Percentiles rank a stretch among this genome's conserved stretches.
These are phyloP conservation scores for Indri indri DNA, from an alignment of 2,113 vertebrate genomes.

Conservation along the genomic window DNA sequence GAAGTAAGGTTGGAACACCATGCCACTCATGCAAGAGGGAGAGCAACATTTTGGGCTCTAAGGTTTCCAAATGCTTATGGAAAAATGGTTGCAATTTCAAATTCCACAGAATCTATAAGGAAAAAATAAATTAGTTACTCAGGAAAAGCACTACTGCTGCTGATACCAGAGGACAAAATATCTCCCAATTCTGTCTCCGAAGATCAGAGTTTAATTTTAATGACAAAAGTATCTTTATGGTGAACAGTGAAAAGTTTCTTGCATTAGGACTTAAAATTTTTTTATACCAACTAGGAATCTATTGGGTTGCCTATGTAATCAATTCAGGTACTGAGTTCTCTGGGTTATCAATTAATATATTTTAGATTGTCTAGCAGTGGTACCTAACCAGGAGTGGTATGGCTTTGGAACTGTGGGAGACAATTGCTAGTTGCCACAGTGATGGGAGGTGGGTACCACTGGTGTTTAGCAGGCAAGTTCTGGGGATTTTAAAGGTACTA, in stretches of 20 bases:
- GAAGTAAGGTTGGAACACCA: slow-evolving; percentile 1
- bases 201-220: slow-evolving; percentile 8
- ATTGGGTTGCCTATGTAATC: not conserved
- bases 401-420: not conserved
- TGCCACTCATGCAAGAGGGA: not conserved
- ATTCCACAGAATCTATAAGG: not conserved
- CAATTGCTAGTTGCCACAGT: not conserved
- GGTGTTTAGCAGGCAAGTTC: not conserved
- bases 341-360: not conserved
- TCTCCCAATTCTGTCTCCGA: slow-evolving; percentile 11
- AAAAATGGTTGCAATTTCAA: slow-evolving; percentile 47
- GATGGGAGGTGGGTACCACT: not conserved
- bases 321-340: not conserved
- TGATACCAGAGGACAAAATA: not conserved
- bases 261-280: not conserved
- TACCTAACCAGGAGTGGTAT: not conserved
- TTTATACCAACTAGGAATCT: not conserved
- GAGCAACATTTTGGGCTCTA: not conserved
- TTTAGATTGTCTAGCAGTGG: not conserved
- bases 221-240: not conserved
- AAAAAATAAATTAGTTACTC: slow-evolving; percentile 1
- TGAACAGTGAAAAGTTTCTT: not conserved
- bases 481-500: not conserved
- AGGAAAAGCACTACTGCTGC: not conserved
- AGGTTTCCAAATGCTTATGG: not conserved